Base-by-base conservation (phyloP, 2,797 vertebrate species). In the Odontamblyopus rebecca region DNA sequence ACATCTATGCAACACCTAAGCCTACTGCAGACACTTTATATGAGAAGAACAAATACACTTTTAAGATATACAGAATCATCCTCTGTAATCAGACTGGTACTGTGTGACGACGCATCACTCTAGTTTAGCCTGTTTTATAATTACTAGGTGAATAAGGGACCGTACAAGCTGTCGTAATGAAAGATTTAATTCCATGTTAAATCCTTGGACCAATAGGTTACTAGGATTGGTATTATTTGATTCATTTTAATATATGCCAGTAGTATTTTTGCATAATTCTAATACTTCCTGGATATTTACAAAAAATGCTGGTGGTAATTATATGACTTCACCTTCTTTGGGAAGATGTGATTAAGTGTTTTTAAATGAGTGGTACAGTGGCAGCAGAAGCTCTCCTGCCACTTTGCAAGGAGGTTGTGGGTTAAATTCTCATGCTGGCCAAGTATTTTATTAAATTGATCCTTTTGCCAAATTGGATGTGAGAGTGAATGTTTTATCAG, bases 1-100 rank as follows among this genome's bases (percentile, higher is more conserved):
- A 81, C 74, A 77, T 75, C 89, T 93, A 93, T 94, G 92, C 92
- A 93, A 92, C 89, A 90, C 87, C 80, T 88, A 80, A 86, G 82
- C 88, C 84, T 85, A 88, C 92, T 91, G 88, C 92, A 90, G 89
- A 93, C 94, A 94, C 93, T 94, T 94, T 94, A 93, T 89, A 71
- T 89, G 77, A 86, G 76, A 84, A 77, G 85, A 84, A 85, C 84
- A 83, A 86, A 86, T 85, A 91, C 91, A 90, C 92, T 89, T 91
- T 93, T 85, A 83, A 90, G 79, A 70, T 91, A 87, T 87, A 89
- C 85, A 90, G 59, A 87, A 87, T 71, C 77, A 23, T 56, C 65
- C 67, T 63, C 83, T 79, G 23, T 71, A 69, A 67, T 82, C 71
- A 77, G 77, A 75, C 75, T 72, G 79, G 80, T 85, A 85, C 85